A percentile compares a stretch with the other conserved stretches of the same genome.
phyloP scores from a whole-genome alignment of 2,113 vertebrate genomes.

The Menidia beryllina region DNA sequence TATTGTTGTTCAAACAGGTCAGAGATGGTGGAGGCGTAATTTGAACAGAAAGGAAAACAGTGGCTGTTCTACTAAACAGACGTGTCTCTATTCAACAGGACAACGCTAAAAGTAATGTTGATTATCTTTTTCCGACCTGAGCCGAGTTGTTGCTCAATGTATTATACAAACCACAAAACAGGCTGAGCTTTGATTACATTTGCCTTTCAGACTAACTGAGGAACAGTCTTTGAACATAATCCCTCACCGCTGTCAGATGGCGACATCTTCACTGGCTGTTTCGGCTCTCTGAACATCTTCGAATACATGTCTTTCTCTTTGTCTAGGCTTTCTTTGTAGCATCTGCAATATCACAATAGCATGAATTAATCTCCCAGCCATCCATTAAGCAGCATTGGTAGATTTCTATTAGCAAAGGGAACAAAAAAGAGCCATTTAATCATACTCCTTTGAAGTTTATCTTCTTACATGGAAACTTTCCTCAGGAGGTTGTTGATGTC shows the following conservation, averaged over 20 bases:
- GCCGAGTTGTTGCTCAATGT: too few species aligned
- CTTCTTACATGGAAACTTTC: slow-evolving; percentile 84
- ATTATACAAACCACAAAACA: too few species aligned
- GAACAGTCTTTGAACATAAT: neutral
- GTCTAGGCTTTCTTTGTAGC: slow-evolving; percentile 73
- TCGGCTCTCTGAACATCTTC: slow-evolving; percentile 76
- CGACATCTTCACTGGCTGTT: slow-evolving; percentile 32
- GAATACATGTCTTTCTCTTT: slow-evolving; percentile 77
- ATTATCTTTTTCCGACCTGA: too few species aligned
- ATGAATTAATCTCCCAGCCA: neutral
- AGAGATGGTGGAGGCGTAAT: neutral
- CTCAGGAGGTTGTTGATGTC: slow-evolving; percentile 90
- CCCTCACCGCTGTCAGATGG: slow-evolving; percentile 23
- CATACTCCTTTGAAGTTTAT: neutral
- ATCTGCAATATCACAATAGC: slow-evolving; percentile 53
- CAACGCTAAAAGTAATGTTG: too few species aligned
- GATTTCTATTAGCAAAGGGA: neutral
- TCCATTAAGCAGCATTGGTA: neutral
- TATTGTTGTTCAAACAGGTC: too few species aligned
- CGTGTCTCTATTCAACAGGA: too few species aligned
- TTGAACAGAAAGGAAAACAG: too few species aligned
- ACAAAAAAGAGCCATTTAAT: neutral
- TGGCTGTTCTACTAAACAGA: neutral
- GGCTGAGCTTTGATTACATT: neutral
- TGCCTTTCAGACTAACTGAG: fast-evolving